These are phyloP conservation scores for Drosophila mimica DNA, from an alignment of 2,888 invertebrate species.

Conservation along the genomic window DNA sequence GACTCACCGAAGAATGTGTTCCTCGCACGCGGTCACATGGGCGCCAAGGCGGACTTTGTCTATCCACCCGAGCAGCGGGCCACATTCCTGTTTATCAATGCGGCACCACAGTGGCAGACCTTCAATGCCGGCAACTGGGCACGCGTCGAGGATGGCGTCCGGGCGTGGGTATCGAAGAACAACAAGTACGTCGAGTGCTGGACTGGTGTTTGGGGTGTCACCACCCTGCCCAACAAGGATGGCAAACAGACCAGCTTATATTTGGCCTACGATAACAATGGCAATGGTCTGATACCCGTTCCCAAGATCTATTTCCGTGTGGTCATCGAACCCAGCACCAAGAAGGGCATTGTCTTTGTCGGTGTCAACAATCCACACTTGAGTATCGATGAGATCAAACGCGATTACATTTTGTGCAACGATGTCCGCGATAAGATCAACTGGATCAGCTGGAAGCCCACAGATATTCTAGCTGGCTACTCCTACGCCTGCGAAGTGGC, in stretches of 20 bases:
- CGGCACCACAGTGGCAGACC: slow-evolving; percentile 86
- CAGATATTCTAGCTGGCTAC: slow-evolving; percentile 77
- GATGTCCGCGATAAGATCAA: slow-evolving; percentile 86
- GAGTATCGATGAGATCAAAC: slow-evolving; percentile 71
- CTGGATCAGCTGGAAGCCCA: slow-evolving; percentile 85
- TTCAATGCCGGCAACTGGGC: slow-evolving; percentile 88
- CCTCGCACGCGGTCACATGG: slow-evolving; percentile 86
- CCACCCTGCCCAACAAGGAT: slow-evolving; percentile 85
- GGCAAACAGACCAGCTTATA: slow-evolving; percentile 81
- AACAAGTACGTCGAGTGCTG: slow-evolving; percentile 84
- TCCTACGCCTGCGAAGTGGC: slow-evolving; percentile 82
- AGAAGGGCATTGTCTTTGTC: slow-evolving; percentile 86
- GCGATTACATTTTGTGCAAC: slow-evolving; percentile 77
- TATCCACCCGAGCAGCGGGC: slow-evolving; percentile 85
- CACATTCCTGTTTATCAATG: slow-evolving; percentile 86
- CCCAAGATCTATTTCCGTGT: slow-evolving; percentile 87
- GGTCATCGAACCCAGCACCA: slow-evolving; percentile 85
- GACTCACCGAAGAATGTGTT: slow-evolving; percentile 62
- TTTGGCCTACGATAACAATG: slow-evolving; percentile 75
- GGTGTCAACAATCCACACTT: slow-evolving; percentile 84
- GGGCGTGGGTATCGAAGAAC: slow-evolving; percentile 84
- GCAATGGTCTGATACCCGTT: slow-evolving; percentile 85
- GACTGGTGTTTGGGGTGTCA: slow-evolving; percentile 87
- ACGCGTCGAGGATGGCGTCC: slow-evolving; percentile 85
- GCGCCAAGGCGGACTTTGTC: slow-evolving; percentile 86